Evolutionary conservation across 2,888 invertebrate species (phyloP), one percentile per base, ranked within the genome.

Genomic region (Drosophila neonasuta): DNA sequence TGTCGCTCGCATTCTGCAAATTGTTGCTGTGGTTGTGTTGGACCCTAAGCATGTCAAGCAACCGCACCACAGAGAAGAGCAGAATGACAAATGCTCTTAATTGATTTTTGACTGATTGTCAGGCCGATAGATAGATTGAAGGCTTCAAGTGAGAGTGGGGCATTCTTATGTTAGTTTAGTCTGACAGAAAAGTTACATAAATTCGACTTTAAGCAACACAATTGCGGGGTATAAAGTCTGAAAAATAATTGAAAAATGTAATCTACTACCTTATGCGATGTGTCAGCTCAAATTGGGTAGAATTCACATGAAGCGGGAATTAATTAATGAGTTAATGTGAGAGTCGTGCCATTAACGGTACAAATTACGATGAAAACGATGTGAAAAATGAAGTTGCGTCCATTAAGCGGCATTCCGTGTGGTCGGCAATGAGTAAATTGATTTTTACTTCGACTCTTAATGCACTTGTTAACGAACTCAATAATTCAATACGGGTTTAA

Each of bases 271-370:
- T 71, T 36, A 64, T 51, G 46, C 8, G 20, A 57, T 66, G 61
- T 24, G 72, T 62, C 52, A 61, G 65, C 36, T 42, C 15, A 50
- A 54, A 7, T 3, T 3, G 24, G 10, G 2, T 42, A 17, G 32
- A 80, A 74, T 54, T 44, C 81, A 71, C 68, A 74, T 70, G 79
- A 78, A 70, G 68, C 58, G 48, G 64, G 86, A 82, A 81, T 86
- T 81, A 82, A 86, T 82, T 77, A 82, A 86, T 74, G 74, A 81
- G 71, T 71, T 86, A 82, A 80, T 77, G 78, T 34, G 61, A 34
- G 60, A 68, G 77, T 64, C 45, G 60, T 54, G 60, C 64, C 77
- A 77, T 76, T 76, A 72, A 71, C 72, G 48, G 52, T 5, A 36
- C 50, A 58, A 63, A 39, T 51, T 44, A 49, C 54, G 50, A 42